These are phyloP conservation scores for Siniperca knerii DNA, from an alignment of 2,113 vertebrate species.

Conservation along the genomic window DNA sequence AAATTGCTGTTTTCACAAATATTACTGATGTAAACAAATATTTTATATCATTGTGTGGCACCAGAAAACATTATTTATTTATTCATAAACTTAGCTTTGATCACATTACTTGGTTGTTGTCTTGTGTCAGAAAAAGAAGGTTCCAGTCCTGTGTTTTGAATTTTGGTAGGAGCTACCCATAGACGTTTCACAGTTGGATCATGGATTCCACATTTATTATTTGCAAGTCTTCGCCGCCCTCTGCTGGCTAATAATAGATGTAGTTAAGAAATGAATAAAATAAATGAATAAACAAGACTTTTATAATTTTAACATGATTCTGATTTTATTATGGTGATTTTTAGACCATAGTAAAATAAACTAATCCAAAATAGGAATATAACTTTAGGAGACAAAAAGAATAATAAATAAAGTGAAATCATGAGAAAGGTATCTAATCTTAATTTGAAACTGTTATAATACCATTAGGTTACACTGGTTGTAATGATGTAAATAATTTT, in stretches of 20 bases:
- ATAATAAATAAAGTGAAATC: background rate
- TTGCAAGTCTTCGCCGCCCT: constrained; percentile 40
- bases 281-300: background rate
- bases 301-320: background rate
- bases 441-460: background rate
- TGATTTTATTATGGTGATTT: background rate
- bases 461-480: background rate
- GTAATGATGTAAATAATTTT: background rate
- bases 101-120: background rate
- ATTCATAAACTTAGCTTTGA: background rate
- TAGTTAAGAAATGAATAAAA: background rate
- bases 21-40: background rate
- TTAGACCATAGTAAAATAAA: background rate
- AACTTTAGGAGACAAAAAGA: background rate
- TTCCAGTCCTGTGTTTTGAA: background rate
- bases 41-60: background rate
- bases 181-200: background rate
- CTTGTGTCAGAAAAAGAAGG: background rate
- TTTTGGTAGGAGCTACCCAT: no score
- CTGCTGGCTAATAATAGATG: constrained; percentile 29
- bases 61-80: background rate
- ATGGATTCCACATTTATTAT: background rate
- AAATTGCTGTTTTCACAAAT: background rate
- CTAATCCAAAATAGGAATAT: background rate
- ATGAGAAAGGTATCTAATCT: background rate